A percentile compares a stretch with the other conserved stretches of the same genome.
Conservation (phyloP, 2,888 invertebrate genomes). For the Tuta absoluta region DNA sequence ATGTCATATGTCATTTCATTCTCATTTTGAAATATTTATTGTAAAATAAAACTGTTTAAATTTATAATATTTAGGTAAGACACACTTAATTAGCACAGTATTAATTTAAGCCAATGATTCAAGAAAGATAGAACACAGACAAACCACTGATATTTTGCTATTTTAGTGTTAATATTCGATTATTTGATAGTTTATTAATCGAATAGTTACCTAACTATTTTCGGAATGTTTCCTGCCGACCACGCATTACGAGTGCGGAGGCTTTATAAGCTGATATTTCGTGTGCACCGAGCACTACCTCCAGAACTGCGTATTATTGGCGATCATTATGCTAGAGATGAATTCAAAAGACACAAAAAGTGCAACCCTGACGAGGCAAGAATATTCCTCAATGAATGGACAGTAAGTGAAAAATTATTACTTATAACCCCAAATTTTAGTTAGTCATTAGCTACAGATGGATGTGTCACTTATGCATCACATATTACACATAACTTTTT, state of each 20-base stretch:
- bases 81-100: no score
- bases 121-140: no score
- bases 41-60: no score
- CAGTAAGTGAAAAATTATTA: conserved; percentile 79
- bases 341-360: conserved; percentile 91
- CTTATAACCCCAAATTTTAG: neutral
- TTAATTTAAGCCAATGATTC: no score
- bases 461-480: no score
- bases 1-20: no score
- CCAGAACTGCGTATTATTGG: conserved; percentile 86
- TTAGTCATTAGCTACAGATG: neutral
- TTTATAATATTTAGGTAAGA: no score
- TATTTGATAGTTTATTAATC: neutral
- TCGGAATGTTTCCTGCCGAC: conserved; percentile 22
- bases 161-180: neutral
- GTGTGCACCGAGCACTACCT: conserved; percentile 89
- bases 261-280: conserved; percentile 89
- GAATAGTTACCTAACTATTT: neutral
- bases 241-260: conserved; percentile 85
- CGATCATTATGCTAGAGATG: conserved; percentile 89
- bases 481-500: no score
- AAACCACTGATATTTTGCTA: no score
- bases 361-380: conserved; percentile 86
- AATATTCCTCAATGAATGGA: conserved; percentile 94
- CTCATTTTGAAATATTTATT: no score